phyloP scores from a whole-genome alignment of 2,113 vertebrate genomes.

The Hyperopisus bebe region DNA sequence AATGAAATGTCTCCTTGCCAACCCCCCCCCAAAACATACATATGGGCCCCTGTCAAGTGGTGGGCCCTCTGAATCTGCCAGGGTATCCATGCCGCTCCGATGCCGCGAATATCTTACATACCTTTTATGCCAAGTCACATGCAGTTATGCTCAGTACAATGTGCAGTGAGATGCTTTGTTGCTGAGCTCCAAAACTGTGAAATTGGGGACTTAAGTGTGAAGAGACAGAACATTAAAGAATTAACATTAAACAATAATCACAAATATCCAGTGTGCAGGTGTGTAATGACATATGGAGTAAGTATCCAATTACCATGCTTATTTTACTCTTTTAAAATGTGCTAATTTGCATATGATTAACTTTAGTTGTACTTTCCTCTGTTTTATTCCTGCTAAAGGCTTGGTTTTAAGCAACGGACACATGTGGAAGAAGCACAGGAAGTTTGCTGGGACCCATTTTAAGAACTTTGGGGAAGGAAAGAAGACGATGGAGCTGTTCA shows the following conservation, averaged over 20 bases:
- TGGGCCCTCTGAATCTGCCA: too few species aligned
- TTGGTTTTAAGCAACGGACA: slow-evolving; percentile 56
- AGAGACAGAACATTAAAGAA: background rate
- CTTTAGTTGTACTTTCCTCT: background rate
- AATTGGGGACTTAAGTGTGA: background rate
- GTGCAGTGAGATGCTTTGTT: background rate
- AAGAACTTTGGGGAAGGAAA: slow-evolving; percentile 70
- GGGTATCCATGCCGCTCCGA: too few species aligned
- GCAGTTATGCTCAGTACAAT: background rate
- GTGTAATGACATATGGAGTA: background rate
- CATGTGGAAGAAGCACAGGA: slow-evolving; percentile 69
- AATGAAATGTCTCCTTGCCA: too few species aligned
- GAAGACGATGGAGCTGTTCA: slow-evolving; percentile 57
- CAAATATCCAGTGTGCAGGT: background rate
- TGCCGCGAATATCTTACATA: too few species aligned
- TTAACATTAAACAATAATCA: background rate
- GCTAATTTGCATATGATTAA: background rate
- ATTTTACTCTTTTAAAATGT: background rate
- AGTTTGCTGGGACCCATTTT: slow-evolving; percentile 60
- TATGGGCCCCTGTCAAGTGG: too few species aligned
- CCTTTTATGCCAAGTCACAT: background rate
- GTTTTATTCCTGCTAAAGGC: slow-evolving; percentile 39
- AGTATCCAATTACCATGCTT: background rate
- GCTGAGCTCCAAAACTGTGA: background rate
- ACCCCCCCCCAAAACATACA: too few species aligned